Conservation (phyloP, 2,888 invertebrate species). For the Acronicta leporina region DNA sequence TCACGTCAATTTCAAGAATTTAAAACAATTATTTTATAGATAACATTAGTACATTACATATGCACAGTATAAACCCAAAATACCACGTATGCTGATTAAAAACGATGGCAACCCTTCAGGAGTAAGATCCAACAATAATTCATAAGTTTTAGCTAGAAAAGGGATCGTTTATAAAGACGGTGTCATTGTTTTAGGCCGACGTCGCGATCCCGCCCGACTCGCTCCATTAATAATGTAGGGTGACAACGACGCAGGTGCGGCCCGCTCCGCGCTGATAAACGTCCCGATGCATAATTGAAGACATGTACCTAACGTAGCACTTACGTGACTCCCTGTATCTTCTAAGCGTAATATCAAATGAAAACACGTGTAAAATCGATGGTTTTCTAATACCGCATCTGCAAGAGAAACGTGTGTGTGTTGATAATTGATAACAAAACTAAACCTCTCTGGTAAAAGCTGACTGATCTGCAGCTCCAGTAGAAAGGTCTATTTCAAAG, state of each 20-base stretch:
- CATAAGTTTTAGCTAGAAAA: slow-evolving; percentile 64
- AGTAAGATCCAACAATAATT: slow-evolving; percentile 60
- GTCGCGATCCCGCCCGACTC: slow-evolving; percentile 52
- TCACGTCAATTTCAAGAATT: slow-evolving; percentile 6
- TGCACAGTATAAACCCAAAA: slow-evolving; percentile 36
- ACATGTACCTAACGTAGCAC: slow-evolving; percentile 73
- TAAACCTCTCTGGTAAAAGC: slow-evolving; percentile 38
- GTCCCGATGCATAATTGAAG: slow-evolving; percentile 85
- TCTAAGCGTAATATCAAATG: slow-evolving; percentile 63
- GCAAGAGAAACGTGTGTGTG: slow-evolving; percentile 30
- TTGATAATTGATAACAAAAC: slow-evolving; percentile 41
- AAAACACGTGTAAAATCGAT: slow-evolving; percentile 70
- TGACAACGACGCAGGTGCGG: slow-evolving; percentile 84
- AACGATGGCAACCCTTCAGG: slow-evolving; percentile 50
- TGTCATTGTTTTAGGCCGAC: slow-evolving; percentile 66
- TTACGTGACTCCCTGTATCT: slow-evolving; percentile 69
- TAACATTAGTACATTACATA: slow-evolving; percentile 29
- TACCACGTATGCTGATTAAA: slow-evolving; percentile 48
- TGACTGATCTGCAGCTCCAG: background rate
- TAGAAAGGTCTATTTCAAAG: slow-evolving; percentile 45
- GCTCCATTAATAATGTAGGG: slow-evolving; percentile 85
- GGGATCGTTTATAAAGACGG: slow-evolving; percentile 67
- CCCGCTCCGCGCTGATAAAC: slow-evolving; percentile 77
- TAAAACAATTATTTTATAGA: too few species aligned
- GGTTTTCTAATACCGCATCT: slow-evolving; percentile 60